A percentile compares a stretch with the other conserved stretches of the same genome.
These are phyloP conservation scores for Hirtodrosophila duncani DNA, from an alignment of 2,888 invertebrate genomes.

Conservation along the genomic window DNA sequence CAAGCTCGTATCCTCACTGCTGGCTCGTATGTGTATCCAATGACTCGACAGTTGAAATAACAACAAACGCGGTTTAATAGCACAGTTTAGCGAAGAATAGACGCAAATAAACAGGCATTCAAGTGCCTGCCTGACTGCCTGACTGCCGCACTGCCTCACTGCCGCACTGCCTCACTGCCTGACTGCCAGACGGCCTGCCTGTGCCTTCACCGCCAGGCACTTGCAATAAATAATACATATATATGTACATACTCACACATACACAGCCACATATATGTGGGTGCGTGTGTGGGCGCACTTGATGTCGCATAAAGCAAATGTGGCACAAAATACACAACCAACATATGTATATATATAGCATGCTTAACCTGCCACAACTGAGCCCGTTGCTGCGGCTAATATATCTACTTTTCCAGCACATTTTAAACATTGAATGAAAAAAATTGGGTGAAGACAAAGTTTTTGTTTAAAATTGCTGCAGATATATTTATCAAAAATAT, in stretches of 20 bases:
- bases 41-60: constrained; percentile 57
- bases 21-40: constrained; percentile 35
- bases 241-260: constrained; percentile 12
- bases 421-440: no score
- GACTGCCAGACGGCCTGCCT: constrained; percentile 5
- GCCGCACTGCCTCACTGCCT: no score
- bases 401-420: no score
- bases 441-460: no score
- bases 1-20: constrained; percentile 1
- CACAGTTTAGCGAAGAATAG: constrained; percentile 72
- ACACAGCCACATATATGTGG: constrained; percentile 8
- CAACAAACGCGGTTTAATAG: constrained; percentile 70
- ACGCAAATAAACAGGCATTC: constrained; percentile 68
- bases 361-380: constrained; percentile 9
- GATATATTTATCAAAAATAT: no score
- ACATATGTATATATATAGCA: constrained; percentile 15
- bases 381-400: neutral
- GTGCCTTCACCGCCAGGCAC: constrained; percentile 35
- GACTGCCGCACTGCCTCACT: constrained; percentile 13
- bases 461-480: no score
- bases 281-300: constrained; percentile 51
- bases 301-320: constrained; percentile 63
- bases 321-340: constrained; percentile 45
- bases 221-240: constrained; percentile 35
- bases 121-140: constrained; percentile 32